Percentiles rank a stretch among this genome's conserved stretches.
Conservation (phyloP, 1,140 invertebrate species). For the Zaprionus gabonicus region DNA sequence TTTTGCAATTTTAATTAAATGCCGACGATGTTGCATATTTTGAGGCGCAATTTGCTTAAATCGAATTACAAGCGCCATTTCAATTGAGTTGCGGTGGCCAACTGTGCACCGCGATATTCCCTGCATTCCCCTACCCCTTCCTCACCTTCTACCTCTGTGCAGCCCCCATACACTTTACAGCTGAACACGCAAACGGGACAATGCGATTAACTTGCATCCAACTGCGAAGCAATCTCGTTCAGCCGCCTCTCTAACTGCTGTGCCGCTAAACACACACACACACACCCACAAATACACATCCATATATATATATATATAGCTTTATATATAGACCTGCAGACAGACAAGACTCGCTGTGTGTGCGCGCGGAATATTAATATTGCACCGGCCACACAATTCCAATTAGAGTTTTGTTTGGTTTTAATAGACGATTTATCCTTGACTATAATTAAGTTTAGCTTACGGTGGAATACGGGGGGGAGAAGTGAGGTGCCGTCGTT, state of each 20-base stretch:
- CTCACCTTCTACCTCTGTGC: not conserved
- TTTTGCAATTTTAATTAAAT: constrained; percentile 71
- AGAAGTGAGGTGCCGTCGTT: not conserved
- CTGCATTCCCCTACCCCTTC: not conserved
- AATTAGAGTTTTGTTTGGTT: constrained; percentile 5
- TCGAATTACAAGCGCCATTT: constrained; percentile 68
- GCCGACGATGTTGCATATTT: constrained; percentile 58
- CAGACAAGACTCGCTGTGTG: not conserved
- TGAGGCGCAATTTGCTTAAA: constrained; percentile 69
- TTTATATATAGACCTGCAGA: not conserved
- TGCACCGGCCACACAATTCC: constrained; percentile 3
- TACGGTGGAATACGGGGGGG: no score
- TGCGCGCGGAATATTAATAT: constrained; percentile 6
- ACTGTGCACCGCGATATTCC: constrained; percentile 19
- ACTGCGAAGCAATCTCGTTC: constrained; percentile 24
- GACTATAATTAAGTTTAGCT: constrained; percentile 6
- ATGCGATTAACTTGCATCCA: constrained; percentile 41
- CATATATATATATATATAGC: not conserved
- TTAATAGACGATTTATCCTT: constrained; percentile 8
- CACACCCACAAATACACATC: not conserved
- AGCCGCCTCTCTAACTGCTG: not conserved
- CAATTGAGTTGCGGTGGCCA: constrained; percentile 39
- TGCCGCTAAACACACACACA: not conserved
- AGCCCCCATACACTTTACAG: not conserved
- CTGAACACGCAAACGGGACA: constrained; percentile 1